Conservation (phyloP, 2,888 invertebrate species). For the Tyria jacobaeae region DNA sequence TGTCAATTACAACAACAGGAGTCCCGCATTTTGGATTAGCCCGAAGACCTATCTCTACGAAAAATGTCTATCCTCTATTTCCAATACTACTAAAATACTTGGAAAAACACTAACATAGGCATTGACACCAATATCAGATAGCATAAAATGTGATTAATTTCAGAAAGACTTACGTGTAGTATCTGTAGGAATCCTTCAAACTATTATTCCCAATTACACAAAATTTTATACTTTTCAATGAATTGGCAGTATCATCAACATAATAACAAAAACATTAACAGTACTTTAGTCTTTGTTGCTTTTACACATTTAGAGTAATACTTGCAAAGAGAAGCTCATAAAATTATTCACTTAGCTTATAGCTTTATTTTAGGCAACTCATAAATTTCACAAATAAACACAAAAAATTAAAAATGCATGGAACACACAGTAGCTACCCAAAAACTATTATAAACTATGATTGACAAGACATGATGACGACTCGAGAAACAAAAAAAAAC, state of each 20-base stretch:
- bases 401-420: neutral
- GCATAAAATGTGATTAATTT: neutral
- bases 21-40: neutral
- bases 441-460: neutral
- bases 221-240: conserved; percentile 35
- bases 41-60: too few species aligned
- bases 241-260: conserved; percentile 35
- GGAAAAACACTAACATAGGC: conserved; percentile 11
- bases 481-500: conserved; percentile 1
- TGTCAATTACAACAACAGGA: neutral
- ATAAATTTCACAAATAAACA: neutral
- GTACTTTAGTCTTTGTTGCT: conserved; percentile 9
- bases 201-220: conserved; percentile 40
- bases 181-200: conserved; percentile 2
- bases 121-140: conserved; percentile 31
- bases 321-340: neutral
- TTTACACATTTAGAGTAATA: neutral
- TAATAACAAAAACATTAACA: conserved; percentile 15
- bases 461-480: conserved; percentile 4
- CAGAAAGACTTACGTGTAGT: conserved; percentile 14
- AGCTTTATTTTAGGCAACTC: neutral
- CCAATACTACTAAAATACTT: neutral
- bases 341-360: neutral
- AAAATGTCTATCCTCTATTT: neutral
- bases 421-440: neutral